phyloP scores from a whole-genome alignment of 2,113 vertebrate genomes.

The Syngnathus floridae region DNA sequence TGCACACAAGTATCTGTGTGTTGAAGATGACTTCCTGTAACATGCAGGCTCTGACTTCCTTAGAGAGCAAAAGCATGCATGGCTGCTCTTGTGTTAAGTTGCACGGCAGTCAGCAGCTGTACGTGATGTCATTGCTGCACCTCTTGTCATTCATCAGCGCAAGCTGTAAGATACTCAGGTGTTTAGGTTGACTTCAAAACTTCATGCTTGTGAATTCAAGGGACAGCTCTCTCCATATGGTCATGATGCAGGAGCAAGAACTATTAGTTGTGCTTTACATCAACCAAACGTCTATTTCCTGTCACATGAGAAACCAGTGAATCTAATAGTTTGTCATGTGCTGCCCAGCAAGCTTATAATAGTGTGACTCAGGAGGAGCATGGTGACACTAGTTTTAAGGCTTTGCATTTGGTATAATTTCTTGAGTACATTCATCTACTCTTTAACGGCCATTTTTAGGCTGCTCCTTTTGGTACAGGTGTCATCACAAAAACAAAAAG shows the following conservation, averaged over 20 bases:
- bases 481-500: not conserved
- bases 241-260: too few species aligned
- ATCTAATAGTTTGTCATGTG: not conserved
- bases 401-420: not conserved
- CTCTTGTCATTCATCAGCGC: not conserved
- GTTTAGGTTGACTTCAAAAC: too few species aligned
- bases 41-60: not conserved
- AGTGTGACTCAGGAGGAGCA: not conserved
- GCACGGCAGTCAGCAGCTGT: not conserved
- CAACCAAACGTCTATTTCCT: too few species aligned
- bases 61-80: not conserved
- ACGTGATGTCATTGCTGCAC: constrained; percentile 1
- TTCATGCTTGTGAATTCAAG: too few species aligned
- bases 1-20: not conserved
- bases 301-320: too few species aligned
- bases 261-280: too few species aligned
- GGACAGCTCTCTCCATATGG: too few species aligned
- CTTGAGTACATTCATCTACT: not conserved
- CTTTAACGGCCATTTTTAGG: not conserved
- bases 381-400: not conserved
- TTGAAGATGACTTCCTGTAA: not conserved
- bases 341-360: too few species aligned
- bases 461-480: not conserved
- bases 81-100: not conserved
- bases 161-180: too few species aligned